Evolutionary conservation across 1,140 invertebrate genomes (phyloP).

Genomic region (Magallana ariakensis): DNA sequence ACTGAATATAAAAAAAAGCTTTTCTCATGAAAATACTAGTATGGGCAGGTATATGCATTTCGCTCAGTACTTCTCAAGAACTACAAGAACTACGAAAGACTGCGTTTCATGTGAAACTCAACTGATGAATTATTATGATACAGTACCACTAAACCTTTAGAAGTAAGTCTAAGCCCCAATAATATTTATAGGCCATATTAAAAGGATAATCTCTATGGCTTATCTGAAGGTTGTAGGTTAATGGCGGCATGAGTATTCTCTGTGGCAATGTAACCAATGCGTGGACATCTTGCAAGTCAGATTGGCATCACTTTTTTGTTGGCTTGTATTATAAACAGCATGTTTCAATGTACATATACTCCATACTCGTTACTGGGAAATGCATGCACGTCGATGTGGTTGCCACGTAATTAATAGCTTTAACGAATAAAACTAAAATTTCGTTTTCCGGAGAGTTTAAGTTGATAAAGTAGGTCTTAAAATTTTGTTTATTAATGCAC

Average conservation of each 20-base stretch:
- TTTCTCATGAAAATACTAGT: too few relatives aligned
- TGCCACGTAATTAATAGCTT: background rate
- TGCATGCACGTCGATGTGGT: background rate
- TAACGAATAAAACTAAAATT: background rate
- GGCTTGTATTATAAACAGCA: background rate
- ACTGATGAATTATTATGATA: too few relatives aligned
- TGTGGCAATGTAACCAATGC: constrained; percentile 8
- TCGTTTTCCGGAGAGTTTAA: background rate
- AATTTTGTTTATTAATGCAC: background rate
- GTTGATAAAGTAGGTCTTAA: background rate
- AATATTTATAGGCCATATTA: too few relatives aligned
- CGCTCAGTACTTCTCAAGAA: too few relatives aligned
- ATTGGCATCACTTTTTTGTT: background rate
- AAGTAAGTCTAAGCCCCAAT: too few relatives aligned
- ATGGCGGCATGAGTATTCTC: background rate
- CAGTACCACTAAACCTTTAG: too few relatives aligned
- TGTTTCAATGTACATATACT: too few relatives aligned
- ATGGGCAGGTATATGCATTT: too few relatives aligned
- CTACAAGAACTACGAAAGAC: too few relatives aligned
- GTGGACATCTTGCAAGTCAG: constrained; percentile 24
- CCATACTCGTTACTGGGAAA: background rate
- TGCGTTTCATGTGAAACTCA: too few relatives aligned
- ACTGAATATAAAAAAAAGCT: too few relatives aligned
- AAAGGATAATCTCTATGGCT: too few relatives aligned
- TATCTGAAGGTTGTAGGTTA: background rate